Conservation (phyloP, 2,888 invertebrate genomes). For the Cephus spinipes region DNA sequence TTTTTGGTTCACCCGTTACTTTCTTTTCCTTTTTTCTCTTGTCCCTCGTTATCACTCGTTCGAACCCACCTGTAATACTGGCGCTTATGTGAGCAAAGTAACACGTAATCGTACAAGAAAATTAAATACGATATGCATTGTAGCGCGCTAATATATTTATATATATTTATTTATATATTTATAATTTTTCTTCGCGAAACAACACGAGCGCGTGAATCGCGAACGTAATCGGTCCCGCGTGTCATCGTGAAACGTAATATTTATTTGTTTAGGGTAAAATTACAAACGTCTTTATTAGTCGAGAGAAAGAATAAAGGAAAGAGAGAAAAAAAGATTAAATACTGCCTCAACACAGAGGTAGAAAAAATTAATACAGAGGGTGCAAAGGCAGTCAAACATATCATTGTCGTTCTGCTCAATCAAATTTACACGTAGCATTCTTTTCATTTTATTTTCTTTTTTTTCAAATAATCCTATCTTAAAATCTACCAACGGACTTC, state of each 20-base stretch:
- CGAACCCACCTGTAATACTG: neutral
- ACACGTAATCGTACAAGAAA: neutral
- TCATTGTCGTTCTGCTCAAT: neutral
- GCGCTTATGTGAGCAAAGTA: neutral
- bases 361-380: neutral
- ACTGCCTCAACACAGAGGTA: slow-evolving; percentile 4
- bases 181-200: neutral
- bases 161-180: neutral
- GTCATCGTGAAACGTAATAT: neutral
- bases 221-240: neutral
- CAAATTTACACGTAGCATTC: neutral
- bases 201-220: neutral
- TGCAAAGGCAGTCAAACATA: neutral
- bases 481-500: neutral
- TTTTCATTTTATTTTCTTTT: neutral
- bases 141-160: neutral
- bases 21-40: neutral
- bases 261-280: slow-evolving; percentile 17
- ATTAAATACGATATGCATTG: neutral
- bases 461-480: neutral
- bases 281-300: slow-evolving; percentile 10
- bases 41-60: slow-evolving; percentile 1
- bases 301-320: neutral
- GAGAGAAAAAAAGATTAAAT: slow-evolving; percentile 5
- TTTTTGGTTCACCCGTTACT: neutral